A percentile compares a stretch with the other conserved stretches of the same genome.
Conservation (phyloP, 2,113 vertebrate genomes). For the Corynorhinus townsendii region DNA sequence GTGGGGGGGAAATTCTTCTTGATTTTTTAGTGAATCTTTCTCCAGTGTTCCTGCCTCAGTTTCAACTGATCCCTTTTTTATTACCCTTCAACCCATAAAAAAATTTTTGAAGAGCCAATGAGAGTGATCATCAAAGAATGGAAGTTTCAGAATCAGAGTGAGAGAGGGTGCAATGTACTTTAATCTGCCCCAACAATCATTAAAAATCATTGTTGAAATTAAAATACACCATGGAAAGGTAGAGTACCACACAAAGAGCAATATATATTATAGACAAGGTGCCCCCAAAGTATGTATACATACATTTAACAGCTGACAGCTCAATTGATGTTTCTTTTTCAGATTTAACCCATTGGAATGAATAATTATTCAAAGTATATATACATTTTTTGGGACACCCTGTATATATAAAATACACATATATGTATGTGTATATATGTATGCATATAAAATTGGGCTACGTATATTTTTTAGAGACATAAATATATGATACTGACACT, state of each 20-base stretch:
- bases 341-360: too few relatives aligned
- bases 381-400: too few relatives aligned
- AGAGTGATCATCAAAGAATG: conserved; percentile 11
- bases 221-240: not conserved
- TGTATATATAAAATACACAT: not conserved
- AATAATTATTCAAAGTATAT: too few relatives aligned
- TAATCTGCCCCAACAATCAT: not conserved
- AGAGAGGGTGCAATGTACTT: not conserved
- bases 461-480: not conserved
- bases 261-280: not conserved
- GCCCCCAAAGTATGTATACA: too few relatives aligned
- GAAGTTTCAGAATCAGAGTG: not conserved
- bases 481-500: not conserved
- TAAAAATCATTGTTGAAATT: conserved; percentile 19
- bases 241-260: not conserved
- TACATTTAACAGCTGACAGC: too few relatives aligned
- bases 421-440: not conserved
- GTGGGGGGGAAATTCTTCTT: not conserved
- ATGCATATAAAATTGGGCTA: not conserved
- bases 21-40: not conserved
- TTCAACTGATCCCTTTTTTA: not conserved
- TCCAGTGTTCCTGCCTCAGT: not conserved
- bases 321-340: too few relatives aligned
- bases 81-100: not conserved
- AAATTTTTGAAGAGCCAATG: not conserved